phyloP scores from a whole-genome alignment of 2,888 invertebrate species.

The Griposia aprilina region DNA sequence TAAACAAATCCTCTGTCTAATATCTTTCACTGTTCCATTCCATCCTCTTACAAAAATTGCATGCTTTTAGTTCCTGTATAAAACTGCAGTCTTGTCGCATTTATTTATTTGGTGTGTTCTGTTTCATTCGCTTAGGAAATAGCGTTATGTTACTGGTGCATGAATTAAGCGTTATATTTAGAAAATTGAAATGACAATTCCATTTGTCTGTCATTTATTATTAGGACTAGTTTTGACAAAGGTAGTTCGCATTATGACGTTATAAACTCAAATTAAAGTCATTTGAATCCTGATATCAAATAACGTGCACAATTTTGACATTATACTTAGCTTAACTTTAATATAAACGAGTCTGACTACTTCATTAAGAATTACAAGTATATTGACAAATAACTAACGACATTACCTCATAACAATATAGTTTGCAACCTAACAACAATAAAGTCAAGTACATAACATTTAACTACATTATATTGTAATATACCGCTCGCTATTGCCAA shows the following conservation, averaged over 20 bases:
- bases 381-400: constrained; percentile 47
- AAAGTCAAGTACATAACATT: constrained; percentile 41
- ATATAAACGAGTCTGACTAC: constrained; percentile 44
- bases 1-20: not conserved
- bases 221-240: constrained; percentile 32
- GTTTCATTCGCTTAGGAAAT: constrained; percentile 33
- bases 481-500: constrained; percentile 48
- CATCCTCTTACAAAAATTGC: constrained; percentile 4
- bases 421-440: constrained; percentile 30
- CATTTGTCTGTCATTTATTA: constrained; percentile 37
- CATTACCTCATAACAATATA: constrained; percentile 39
- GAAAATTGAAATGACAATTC: constrained; percentile 28
- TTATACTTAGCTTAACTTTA: constrained; percentile 6
- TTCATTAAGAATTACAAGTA: constrained; percentile 44
- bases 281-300: constrained; percentile 22
- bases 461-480: constrained; percentile 45
- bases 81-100: constrained; percentile 19
- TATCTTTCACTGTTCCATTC: not conserved
- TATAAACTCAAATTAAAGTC: constrained; percentile 22
- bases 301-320: constrained; percentile 23
- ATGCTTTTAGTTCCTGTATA: not conserved
- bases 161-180: constrained; percentile 34
- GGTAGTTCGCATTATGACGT: not conserved
- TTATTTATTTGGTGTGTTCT: constrained; percentile 26
- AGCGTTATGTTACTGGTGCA: constrained; percentile 13